phyloP scores from a whole-genome alignment of 2,888 invertebrate species.

The Acanthopleura granulata region DNA sequence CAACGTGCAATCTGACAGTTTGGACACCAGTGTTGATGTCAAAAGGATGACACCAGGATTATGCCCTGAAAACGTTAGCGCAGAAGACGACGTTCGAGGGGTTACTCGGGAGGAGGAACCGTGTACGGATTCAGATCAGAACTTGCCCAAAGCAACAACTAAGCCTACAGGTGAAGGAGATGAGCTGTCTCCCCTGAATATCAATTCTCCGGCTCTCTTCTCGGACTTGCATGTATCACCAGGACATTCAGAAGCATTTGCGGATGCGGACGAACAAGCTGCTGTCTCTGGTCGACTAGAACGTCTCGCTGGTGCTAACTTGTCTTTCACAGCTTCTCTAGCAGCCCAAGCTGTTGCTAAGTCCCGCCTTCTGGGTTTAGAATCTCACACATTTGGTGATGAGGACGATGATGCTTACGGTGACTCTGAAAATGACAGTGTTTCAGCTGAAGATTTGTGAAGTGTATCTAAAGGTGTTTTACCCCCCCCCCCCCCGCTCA shows the following conservation, averaged over 20 bases:
- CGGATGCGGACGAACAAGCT: not conserved
- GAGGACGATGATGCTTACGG: conserved; percentile 44
- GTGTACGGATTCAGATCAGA: not conserved
- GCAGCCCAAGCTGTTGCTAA: conserved; percentile 49
- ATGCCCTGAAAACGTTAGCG: not conserved
- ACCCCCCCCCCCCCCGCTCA: too few species aligned
- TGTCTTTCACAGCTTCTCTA: conserved; percentile 41
- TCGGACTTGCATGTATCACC: not conserved
- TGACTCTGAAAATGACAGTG: conserved; percentile 19
- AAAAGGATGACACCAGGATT: not conserved
- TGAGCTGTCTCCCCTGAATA: not conserved
- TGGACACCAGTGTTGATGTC: not conserved
- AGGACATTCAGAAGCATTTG: not conserved
- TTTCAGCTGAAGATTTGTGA: not conserved
- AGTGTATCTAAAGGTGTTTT: too few species aligned
- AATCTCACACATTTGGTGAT: conserved; percentile 37
- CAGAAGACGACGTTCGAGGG: not conserved
- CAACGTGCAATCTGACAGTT: not conserved
- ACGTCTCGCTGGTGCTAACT: conserved; percentile 34
- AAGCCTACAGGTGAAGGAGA: not conserved
- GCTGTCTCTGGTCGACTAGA: conserved; percentile 31
- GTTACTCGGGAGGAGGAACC: not conserved
- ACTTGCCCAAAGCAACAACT: not conserved
- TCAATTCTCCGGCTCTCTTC: not conserved
- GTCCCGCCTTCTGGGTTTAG: conserved; percentile 37